Evolutionary conservation across 37 sponge, comb jelly and placozoan genomes (phyloP).

Genomic region (Aplysina aerophoba): DNA sequence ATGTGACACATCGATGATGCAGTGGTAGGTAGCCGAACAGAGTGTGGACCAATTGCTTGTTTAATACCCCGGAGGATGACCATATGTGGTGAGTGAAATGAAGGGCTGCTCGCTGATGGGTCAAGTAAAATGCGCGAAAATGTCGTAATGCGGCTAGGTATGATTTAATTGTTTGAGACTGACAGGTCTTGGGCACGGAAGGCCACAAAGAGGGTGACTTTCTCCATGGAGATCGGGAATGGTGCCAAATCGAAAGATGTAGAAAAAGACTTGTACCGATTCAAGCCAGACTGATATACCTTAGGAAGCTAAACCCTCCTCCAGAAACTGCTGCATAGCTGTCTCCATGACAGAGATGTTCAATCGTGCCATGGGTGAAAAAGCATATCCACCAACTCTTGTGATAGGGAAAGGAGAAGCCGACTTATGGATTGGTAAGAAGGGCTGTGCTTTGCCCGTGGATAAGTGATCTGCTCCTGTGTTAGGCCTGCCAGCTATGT

Average conservation of each 20-base stretch:
- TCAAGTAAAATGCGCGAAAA: background rate
- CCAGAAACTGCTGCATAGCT: slow-evolving; percentile 24
- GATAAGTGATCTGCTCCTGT: slow-evolving; percentile 19
- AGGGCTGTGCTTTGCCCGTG: slow-evolving; percentile 10
- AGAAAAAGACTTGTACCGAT: slow-evolving; percentile 8
- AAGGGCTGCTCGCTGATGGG: background rate
- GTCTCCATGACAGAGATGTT: slow-evolving; percentile 33
- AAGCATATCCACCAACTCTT: slow-evolving; percentile 4
- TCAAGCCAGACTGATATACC: slow-evolving; percentile 16
- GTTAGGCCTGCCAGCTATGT: background rate
- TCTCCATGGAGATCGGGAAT: background rate
- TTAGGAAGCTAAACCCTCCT: slow-evolving; percentile 27
- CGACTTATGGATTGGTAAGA: background rate
- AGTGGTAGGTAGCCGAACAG: background rate
- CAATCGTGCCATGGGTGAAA: background rate
- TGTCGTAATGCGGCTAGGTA: slow-evolving; percentile 32
- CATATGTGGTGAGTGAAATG: slow-evolving; percentile 31
- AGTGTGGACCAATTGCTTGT: background rate
- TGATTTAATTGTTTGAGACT: slow-evolving; percentile 33
- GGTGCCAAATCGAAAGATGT: background rate
- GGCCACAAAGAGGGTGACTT: slow-evolving; percentile 33
- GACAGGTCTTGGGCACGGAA: slow-evolving; percentile 2
- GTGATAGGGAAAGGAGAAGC: slow-evolving; percentile 2
- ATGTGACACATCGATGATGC: slow-evolving; percentile 13
- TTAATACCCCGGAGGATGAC: slow-evolving; percentile 19